These are phyloP conservation scores for Oryzias dopingdopingensis DNA, from an alignment of 2,797 vertebrate genomes.

Conservation along the genomic window DNA sequence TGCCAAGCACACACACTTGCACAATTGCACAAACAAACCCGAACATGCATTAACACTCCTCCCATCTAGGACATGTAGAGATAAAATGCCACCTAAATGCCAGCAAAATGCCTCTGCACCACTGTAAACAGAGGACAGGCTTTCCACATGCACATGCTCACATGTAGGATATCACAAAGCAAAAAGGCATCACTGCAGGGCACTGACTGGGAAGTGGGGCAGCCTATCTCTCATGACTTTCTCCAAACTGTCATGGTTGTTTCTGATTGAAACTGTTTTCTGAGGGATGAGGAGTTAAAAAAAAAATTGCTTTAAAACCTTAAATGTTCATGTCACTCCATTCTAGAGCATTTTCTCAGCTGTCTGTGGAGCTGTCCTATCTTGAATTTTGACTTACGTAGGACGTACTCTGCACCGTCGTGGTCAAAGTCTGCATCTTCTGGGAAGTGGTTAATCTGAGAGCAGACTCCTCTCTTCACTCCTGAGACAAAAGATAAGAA, in stretches of 20 bases:
- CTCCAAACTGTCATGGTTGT: slow-evolving; percentile 43
- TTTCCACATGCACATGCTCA: slow-evolving; percentile 53
- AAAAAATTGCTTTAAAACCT: slow-evolving; percentile 9
- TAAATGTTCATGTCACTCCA: neutral
- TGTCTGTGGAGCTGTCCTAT: neutral
- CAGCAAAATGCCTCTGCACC: slow-evolving; percentile 75
- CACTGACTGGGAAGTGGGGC: slow-evolving; percentile 56
- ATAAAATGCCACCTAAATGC: slow-evolving; percentile 81
- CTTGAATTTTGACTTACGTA: slow-evolving; percentile 79
- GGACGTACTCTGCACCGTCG: slow-evolving; percentile 92
- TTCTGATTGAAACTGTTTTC: slow-evolving; percentile 32
- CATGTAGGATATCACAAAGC: slow-evolving; percentile 52
- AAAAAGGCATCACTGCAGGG: slow-evolving; percentile 56
- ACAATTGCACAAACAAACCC: slow-evolving; percentile 9
- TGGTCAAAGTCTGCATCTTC: slow-evolving; percentile 96
- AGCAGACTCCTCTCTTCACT: slow-evolving; percentile 89
- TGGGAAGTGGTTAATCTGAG: slow-evolving; percentile 95
- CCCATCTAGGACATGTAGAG: slow-evolving; percentile 70
- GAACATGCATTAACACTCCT: slow-evolving; percentile 44
- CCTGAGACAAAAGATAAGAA: slow-evolving; percentile 71
- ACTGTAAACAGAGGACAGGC: slow-evolving; percentile 65
- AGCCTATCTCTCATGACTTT: slow-evolving; percentile 41
- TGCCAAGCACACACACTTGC: slow-evolving; percentile 30
- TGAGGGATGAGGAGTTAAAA: slow-evolving; percentile 24
- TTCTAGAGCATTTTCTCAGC: neutral